Evolutionary conservation across 1,140 invertebrate genomes (phyloP).

Genomic region (Scaptomyza pallida): DNA sequence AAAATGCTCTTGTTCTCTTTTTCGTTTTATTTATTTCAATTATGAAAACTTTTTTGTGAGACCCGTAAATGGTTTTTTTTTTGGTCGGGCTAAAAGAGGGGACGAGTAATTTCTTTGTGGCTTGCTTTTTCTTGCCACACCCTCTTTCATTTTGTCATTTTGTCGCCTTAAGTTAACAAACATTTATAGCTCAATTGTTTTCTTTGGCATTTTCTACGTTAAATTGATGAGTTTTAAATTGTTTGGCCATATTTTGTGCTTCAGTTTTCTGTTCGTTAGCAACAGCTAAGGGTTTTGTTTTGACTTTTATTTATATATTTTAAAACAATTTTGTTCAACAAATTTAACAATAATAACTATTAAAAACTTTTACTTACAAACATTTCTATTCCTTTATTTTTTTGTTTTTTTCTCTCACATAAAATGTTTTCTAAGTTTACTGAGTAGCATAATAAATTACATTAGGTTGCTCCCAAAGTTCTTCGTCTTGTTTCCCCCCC

Average conservation of each 20-base stretch:
- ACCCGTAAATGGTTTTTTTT: constrained; percentile 46
- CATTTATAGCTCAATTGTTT: constrained; percentile 79
- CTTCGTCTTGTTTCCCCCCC: background rate
- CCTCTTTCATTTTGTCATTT: constrained; percentile 29
- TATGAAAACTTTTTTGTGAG: constrained; percentile 64
- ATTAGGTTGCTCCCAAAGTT: constrained; percentile 10
- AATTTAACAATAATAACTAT: no score
- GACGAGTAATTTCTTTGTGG: constrained; percentile 46
- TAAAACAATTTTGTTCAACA: constrained; percentile 43
- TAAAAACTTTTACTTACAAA: no score
- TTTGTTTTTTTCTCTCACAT: background rate
- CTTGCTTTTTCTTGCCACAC: constrained; percentile 18
- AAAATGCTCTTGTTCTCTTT: constrained; percentile 33
- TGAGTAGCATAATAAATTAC: constrained; percentile 22
- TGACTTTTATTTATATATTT: constrained; percentile 54
- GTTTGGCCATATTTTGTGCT: constrained; percentile 24
- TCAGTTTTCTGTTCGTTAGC: constrained; percentile 20
- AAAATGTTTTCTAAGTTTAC: constrained; percentile 2
- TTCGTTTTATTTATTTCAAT: constrained; percentile 76
- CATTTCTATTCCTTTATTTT: background rate
- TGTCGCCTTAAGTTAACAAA: constrained; percentile 66
- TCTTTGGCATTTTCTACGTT: constrained; percentile 41
- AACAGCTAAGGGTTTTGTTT: constrained; percentile 5
- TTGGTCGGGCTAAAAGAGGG: no score
- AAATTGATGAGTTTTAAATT: constrained; percentile 81